A percentile compares a stretch with the other conserved stretches of the same genome.
Evolutionary conservation across 2,797 vertebrate genomes (phyloP).

Genomic region (Sebastolobus alascanus): DNA sequence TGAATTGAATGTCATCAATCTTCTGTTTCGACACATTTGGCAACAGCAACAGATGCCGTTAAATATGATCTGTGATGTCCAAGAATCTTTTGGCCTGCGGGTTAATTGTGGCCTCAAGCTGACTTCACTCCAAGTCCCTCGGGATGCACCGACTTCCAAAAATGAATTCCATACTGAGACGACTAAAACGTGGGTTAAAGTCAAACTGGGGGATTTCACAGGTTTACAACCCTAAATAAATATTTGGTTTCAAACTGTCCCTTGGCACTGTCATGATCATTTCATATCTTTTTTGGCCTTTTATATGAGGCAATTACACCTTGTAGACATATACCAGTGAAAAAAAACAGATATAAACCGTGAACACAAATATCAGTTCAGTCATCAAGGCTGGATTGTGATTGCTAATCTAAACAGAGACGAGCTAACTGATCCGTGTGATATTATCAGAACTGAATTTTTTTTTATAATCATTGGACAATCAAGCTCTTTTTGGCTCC

Average conservation of each 20-base stretch:
- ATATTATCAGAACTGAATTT: not conserved
- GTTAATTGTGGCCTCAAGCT: conserved; percentile 29
- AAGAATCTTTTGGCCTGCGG: conserved; percentile 41
- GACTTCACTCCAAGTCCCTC: conserved; percentile 20
- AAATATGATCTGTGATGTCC: conserved; percentile 27
- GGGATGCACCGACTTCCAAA: conserved; percentile 33
- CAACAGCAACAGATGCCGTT: conserved; percentile 17
- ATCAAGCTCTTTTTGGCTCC: conserved; percentile 22
- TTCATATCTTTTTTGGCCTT: conserved; percentile 4
- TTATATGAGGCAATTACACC: not conserved
- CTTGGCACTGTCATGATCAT: not conserved
- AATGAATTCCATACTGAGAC: conserved; percentile 40
- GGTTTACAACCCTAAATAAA: conserved; percentile 31
- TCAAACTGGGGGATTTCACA: conserved; percentile 17
- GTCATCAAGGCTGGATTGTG: not conserved
- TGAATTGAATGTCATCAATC: not conserved
- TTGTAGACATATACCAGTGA: not conserved
- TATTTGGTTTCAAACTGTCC: conserved; percentile 5
- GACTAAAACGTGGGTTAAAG: not conserved
- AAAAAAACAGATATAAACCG: conserved; percentile 11
- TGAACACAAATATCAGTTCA: not conserved
- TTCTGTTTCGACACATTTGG: conserved; percentile 26
- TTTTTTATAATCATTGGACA: conserved; percentile 15
- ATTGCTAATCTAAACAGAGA: not conserved
- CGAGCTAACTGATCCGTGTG: not conserved